These are phyloP conservation scores for Emydura subglobosa DNA, from an alignment of 2,113 vertebrate genomes.

Conservation along the genomic window DNA sequence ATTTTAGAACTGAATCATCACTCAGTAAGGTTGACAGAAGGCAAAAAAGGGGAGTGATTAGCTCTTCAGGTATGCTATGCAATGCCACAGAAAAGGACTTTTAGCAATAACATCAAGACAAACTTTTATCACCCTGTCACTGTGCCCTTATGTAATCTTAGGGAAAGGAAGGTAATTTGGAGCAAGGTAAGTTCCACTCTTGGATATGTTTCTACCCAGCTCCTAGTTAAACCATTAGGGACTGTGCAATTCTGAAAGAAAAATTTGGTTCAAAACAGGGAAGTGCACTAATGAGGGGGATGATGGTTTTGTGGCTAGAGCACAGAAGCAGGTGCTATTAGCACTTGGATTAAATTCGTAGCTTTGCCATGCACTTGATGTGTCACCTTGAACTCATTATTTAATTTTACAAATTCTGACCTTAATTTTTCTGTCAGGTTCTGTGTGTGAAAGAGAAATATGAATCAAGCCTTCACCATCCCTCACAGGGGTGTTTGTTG, in stretches of 20 bases:
- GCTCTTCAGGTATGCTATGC: conserved; percentile 23
- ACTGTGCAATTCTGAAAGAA: background rate
- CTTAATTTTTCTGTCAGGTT: background rate
- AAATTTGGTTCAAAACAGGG: background rate
- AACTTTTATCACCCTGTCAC: background rate
- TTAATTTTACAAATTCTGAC: background rate
- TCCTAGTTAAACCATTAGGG: rapidly evolving
- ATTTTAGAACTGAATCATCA: conserved; percentile 61
- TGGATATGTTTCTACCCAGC: background rate
- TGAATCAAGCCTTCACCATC: background rate
- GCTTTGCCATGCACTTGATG: background rate
- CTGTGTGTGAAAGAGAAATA: background rate
- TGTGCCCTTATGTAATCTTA: background rate
- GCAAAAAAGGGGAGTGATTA: conserved; percentile 26
- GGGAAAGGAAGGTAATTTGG: background rate
- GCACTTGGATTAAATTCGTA: background rate
- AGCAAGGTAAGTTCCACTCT: background rate
- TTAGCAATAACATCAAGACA: background rate
- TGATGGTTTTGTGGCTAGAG: background rate
- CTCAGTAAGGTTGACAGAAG: conserved; percentile 46
- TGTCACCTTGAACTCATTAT: background rate
- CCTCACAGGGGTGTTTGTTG: background rate
- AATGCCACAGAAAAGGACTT: background rate
- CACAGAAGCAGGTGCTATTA: background rate
- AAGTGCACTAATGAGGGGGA: background rate